These are phyloP conservation scores for Patella vulgata DNA, from an alignment of 1,140 invertebrate genomes.

Conservation along the genomic window DNA sequence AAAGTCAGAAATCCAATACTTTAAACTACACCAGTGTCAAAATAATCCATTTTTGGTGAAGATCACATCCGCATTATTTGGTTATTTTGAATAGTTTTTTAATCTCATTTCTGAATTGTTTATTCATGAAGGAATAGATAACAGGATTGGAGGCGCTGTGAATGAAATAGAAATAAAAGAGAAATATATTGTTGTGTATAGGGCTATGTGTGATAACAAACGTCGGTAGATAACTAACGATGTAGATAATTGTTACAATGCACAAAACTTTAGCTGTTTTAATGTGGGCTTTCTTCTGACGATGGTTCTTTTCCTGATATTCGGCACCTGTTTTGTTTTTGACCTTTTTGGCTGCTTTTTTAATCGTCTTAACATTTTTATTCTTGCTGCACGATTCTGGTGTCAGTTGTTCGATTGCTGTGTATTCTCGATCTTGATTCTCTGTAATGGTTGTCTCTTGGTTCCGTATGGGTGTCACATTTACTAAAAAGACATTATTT, in stretches of 20 bases:
- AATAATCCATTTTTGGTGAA: too few species aligned
- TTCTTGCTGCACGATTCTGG: too few species aligned
- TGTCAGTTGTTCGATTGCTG: too few species aligned
- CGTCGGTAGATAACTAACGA: constrained; percentile 50
- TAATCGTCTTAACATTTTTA: too few species aligned
- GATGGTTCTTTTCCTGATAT: neutral
- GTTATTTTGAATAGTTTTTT: constrained; percentile 31
- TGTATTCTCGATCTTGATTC: too few species aligned
- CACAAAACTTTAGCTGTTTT: constrained; percentile 53
- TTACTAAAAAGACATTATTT: neutral
- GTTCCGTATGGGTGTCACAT: neutral
- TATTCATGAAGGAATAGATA: constrained; percentile 63
- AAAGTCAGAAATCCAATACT: too few species aligned
- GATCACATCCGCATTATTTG: neutral
- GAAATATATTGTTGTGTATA: constrained; percentile 30
- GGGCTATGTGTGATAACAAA: constrained; percentile 43
- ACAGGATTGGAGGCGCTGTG: constrained; percentile 62
- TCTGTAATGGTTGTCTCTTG: neutral
- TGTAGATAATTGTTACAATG: constrained; percentile 49
- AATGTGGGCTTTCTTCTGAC: constrained; percentile 32
- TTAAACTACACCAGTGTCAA: too few species aligned
- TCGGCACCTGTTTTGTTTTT: constrained; percentile 1
- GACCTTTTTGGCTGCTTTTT: neutral
- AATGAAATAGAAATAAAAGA: constrained; percentile 61
- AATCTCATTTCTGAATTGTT: constrained; percentile 51